These are phyloP conservation scores for Carapus acus DNA, from an alignment of 2,797 vertebrate species.

Conservation along the genomic window DNA sequence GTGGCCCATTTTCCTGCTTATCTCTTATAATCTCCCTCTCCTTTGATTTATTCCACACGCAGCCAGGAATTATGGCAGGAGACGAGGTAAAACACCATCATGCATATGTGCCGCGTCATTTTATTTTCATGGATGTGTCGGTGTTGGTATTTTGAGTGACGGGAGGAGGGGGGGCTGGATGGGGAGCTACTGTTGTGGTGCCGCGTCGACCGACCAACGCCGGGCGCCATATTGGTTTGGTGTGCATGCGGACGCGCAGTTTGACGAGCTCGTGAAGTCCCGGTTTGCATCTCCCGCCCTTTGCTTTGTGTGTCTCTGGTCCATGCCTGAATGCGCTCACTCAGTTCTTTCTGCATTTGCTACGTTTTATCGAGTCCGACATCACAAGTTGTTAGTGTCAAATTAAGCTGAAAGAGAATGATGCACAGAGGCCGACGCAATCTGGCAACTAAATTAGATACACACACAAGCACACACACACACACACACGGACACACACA, in stretches of 20 bases:
- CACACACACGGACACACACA: slow-evolving; percentile 9
- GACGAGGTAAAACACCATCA: slow-evolving; percentile 88
- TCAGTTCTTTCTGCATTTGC: slow-evolving; percentile 12
- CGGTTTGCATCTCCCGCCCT: slow-evolving; percentile 24
- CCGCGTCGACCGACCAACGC: too few species aligned
- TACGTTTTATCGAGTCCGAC: slow-evolving; percentile 20
- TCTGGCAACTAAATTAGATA: slow-evolving; percentile 18
- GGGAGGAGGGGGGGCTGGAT: too few species aligned
- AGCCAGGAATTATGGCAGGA: slow-evolving; percentile 99
- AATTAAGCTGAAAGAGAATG: slow-evolving; percentile 38
- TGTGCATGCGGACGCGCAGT: slow-evolving; percentile 51
- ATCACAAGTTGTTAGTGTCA: slow-evolving; percentile 19
- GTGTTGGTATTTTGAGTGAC: slow-evolving; percentile 18
- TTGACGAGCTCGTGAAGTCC: slow-evolving; percentile 24
- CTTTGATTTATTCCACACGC: slow-evolving; percentile 85
- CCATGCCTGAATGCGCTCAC: slow-evolving; percentile 20
- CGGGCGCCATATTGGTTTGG: too few species aligned
- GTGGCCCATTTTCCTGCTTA: slow-evolving; percentile 28
- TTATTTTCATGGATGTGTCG: slow-evolving; percentile 13
- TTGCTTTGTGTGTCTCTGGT: slow-evolving; percentile 7
- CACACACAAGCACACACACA: slow-evolving; percentile 11
- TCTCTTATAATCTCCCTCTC: slow-evolving; percentile 68
- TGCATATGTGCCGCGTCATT: slow-evolving; percentile 7
- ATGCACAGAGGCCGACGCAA: slow-evolving; percentile 20
- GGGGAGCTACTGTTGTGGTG: too few species aligned